A percentile compares a stretch with the other conserved stretches of the same genome.
These are phyloP conservation scores for Solea solea DNA, from an alignment of 2,113 vertebrate species.

Conservation along the genomic window DNA sequence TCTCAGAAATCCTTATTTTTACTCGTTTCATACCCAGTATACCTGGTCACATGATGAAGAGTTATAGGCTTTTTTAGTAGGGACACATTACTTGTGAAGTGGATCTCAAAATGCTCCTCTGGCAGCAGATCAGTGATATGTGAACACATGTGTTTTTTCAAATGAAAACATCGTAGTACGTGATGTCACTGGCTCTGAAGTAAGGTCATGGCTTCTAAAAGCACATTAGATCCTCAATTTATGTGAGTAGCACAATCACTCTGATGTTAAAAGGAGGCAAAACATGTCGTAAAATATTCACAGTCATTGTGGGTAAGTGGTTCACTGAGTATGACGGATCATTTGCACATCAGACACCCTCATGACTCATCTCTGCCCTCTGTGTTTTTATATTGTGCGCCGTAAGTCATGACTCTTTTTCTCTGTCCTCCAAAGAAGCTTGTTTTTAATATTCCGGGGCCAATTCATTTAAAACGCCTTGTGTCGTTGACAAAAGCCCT, in stretches of 20 bases:
- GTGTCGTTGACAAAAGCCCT: constrained; percentile 41
- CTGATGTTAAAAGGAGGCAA: constrained; percentile 46
- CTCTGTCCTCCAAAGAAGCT: constrained; percentile 40
- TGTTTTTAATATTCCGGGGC: constrained; percentile 35
- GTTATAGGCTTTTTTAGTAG: too few relatives aligned
- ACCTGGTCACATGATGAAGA: too few relatives aligned
- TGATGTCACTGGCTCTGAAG: constrained; percentile 63
- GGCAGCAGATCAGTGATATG: too few relatives aligned
- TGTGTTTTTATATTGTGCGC: constrained; percentile 45
- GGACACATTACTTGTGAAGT: too few relatives aligned
- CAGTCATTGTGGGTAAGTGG: constrained; percentile 49
- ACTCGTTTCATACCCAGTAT: too few relatives aligned
- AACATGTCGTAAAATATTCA: constrained; percentile 59
- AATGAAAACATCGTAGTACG: background rate
- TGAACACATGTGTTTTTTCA: too few relatives aligned
- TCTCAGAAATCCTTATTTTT: too few relatives aligned
- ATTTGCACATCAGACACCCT: constrained; percentile 12
- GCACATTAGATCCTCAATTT: constrained; percentile 55
- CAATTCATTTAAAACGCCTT: constrained; percentile 33
- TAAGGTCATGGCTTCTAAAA: constrained; percentile 56
- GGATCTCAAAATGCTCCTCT: too few relatives aligned
- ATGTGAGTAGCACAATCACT: constrained; percentile 55
- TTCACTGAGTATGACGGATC: constrained; percentile 54
- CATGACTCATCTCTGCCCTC: constrained; percentile 59
- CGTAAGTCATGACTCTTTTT: constrained; percentile 53